Base-by-base conservation (phyloP, 2,797 vertebrate species). In the Taeniopygia guttata region DNA sequence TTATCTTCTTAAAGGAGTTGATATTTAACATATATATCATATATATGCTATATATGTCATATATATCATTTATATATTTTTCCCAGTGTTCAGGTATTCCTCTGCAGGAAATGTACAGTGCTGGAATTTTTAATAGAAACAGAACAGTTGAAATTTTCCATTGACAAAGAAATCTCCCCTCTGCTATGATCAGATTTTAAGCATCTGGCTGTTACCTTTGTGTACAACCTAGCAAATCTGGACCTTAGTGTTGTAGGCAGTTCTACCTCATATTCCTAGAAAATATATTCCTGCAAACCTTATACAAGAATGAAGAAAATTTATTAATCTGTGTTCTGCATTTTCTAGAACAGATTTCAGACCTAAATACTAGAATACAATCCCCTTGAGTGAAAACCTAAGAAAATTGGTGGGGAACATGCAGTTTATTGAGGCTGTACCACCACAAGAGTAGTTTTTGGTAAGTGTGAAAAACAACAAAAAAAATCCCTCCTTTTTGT, bases 401-500 rank as follows among this genome's bases (percentile, higher is more conserved):
- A 16, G 54, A 67, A 26, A 85, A 56, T 15, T 55, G 7, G 9
- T 26, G 4, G 4, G 48, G 30, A 70, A 32, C 26, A 7, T 52
- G 40, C 7, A 30, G 10, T 52, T 83, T 60, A 45, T 21, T 68
- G 23, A 88, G 13, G 10, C 12, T 86, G 30, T 38, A 54, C 5
- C 7, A 45, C 17, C 29, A 70, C 40, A 80, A 18, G 2, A 36
- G 4, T 59, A 43, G 21, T 16, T 85, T 82, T 32, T 10, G 3
- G 3, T 69, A 51, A 30, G 9, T 17, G 9, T n/a, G 32, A 77
- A 93, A 73, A 69, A 7, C 9, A 38, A 46, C 34, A 45, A 46
- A 38, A 1, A 9, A 1, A 7, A 2, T 0, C 4, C 3, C 23
- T 11, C 4, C 6, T 30, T 32, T 18, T 59, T 77, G 18, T 55